phyloP scores from a whole-genome alignment of 1,140 invertebrate species.

The Colletes latitarsis region DNA sequence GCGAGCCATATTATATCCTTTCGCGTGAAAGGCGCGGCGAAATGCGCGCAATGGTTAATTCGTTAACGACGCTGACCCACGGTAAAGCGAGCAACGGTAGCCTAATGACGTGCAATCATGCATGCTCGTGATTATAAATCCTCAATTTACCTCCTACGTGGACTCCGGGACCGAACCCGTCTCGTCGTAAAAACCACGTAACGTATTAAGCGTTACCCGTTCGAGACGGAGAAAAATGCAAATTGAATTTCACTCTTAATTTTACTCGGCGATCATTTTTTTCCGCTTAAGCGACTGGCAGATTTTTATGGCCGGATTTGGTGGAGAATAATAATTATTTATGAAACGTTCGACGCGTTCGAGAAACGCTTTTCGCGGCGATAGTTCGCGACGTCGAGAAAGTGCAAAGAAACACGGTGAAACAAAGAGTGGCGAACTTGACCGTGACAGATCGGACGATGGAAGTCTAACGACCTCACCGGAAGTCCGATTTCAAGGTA shows the following conservation, averaged over 20 bases:
- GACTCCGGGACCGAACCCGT: background rate
- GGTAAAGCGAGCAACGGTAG: background rate
- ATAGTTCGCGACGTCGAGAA: no score
- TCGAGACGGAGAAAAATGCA: background rate
- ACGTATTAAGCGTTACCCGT: no score
- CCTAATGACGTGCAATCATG: conserved; percentile 12
- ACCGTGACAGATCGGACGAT: conserved; percentile 20
- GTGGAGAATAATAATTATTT: no score
- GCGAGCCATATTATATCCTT: background rate
- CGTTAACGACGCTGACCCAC: background rate
- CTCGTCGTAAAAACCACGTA: background rate
- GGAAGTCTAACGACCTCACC: conserved; percentile 34
- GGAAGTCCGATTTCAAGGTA: background rate
- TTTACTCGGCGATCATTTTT: no score
- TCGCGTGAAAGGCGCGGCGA: background rate
- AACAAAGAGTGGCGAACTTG: conserved; percentile 47
- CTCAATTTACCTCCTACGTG: background rate
- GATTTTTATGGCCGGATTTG: background rate
- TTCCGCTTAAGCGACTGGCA: no score
- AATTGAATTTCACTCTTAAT: background rate
- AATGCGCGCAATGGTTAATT: background rate
- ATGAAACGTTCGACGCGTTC: no score
- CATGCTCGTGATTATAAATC: conserved; percentile 10
- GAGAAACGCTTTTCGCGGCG: no score
- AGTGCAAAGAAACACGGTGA: no score